These are phyloP conservation scores for Guaruba guarouba DNA, from an alignment of 2,113 vertebrate genomes.

Conservation along the genomic window DNA sequence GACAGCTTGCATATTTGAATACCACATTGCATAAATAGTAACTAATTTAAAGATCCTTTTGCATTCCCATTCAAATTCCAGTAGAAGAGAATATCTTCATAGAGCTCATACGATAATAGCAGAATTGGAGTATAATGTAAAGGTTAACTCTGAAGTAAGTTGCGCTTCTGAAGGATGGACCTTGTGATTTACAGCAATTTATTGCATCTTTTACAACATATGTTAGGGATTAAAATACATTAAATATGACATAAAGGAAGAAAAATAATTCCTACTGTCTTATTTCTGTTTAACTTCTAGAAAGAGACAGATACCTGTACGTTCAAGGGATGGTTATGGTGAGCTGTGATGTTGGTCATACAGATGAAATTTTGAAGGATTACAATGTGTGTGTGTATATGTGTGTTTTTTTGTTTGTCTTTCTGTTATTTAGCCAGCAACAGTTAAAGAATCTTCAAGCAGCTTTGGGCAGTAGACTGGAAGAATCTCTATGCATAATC, in stretches of 20 bases:
- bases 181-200: background rate
- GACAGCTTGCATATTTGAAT: background rate
- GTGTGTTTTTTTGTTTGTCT: constrained; percentile 45
- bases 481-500: constrained; percentile 92
- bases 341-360: background rate
- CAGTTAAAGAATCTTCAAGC: constrained; percentile 91
- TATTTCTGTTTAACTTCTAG: background rate
- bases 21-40: accelerated
- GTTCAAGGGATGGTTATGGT: background rate
- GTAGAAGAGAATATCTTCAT: background rate
- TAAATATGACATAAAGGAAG: background rate
- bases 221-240: background rate
- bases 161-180: background rate
- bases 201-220: background rate
- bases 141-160: background rate
- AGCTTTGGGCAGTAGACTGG: constrained; percentile 90
- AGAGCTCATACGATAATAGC: background rate
- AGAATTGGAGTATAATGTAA: background rate
- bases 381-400: background rate
- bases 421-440: constrained; percentile 85
- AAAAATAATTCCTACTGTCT: background rate
- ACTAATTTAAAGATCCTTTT: background rate
- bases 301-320: background rate
- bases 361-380: background rate
- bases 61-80: background rate